A percentile compares a stretch with the other conserved stretches of the same genome.
These are phyloP conservation scores for Microctonus brassicae DNA, from an alignment of 2,888 invertebrate genomes.

Conservation along the genomic window DNA sequence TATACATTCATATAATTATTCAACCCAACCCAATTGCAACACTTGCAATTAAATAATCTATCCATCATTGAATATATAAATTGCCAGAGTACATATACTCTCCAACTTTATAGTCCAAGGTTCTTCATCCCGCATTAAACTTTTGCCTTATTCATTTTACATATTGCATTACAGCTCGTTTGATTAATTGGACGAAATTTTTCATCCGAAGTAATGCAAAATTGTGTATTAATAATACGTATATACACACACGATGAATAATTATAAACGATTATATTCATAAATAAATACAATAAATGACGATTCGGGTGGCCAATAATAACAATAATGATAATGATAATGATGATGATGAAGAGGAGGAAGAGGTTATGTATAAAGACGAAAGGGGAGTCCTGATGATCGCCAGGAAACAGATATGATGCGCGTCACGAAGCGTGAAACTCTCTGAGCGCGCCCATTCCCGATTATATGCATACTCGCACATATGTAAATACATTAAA, in stretches of 20 bases:
- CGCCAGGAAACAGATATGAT: constrained; percentile 69
- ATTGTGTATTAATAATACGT: too few species aligned
- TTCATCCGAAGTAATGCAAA: neutral
- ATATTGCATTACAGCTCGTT: too few species aligned
- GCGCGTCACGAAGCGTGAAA: constrained; percentile 69
- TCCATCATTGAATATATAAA: neutral
- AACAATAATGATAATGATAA: neutral
- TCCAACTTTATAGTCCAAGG: neutral
- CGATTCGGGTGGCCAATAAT: constrained; percentile 49
- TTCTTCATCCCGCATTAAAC: neutral
- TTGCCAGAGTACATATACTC: neutral
- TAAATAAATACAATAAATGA: too few species aligned
- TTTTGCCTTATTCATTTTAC: too few species aligned
- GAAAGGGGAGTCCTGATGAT: constrained; percentile 42
- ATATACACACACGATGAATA: too few species aligned
- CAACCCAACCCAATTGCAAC: constrained; percentile 12
- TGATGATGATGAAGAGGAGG: neutral
- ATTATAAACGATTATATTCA: too few species aligned
- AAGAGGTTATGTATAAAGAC: neutral
- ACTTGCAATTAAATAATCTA: constrained; percentile 9
- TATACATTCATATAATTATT: neutral
- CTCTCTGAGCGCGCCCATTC: constrained; percentile 60
- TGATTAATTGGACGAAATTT: too few species aligned
- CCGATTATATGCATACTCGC: constrained; percentile 55
- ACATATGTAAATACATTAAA: constrained; percentile 37